Percentiles rank a stretch among this genome's conserved stretches.
Evolutionary conservation across 2,888 invertebrate genomes (phyloP).

Genomic region (Aspidiotus rigidus): DNA sequence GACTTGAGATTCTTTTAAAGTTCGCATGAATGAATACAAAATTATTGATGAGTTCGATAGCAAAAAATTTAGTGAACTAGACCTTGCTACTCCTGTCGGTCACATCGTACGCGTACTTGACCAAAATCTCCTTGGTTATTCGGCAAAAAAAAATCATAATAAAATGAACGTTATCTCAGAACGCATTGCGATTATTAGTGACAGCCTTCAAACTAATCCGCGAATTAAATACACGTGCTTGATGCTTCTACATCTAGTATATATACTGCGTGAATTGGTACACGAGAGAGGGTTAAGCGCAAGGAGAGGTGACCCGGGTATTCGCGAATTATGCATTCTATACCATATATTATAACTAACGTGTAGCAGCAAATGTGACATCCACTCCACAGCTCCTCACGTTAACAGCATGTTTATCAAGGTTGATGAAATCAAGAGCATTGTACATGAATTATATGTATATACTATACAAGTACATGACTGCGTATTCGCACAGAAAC

Average conservation of each 20-base stretch:
- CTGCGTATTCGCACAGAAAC: too few relatives aligned
- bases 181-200: slow-evolving; percentile 30
- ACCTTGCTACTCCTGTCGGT: slow-evolving; percentile 14
- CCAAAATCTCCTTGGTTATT: slow-evolving; percentile 25
- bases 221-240: slow-evolving; percentile 32
- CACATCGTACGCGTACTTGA: slow-evolving; percentile 16
- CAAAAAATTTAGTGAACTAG: background rate
- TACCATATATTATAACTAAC: background rate
- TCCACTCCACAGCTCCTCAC: slow-evolving; percentile 28
- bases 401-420: slow-evolving; percentile 28
- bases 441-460: too few relatives aligned
- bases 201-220: slow-evolving; percentile 32
- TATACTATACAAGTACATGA: too few relatives aligned
- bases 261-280: slow-evolving; percentile 29
- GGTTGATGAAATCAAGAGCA: slow-evolving; percentile 28
- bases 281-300: slow-evolving; percentile 13
- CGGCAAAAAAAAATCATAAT: background rate
- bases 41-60: too few relatives aligned
- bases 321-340: slow-evolving; percentile 33
- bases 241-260: slow-evolving; percentile 7
- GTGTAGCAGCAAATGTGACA: slow-evolving; percentile 26
- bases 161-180: slow-evolving; percentile 22
- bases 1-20: too few relatives aligned
- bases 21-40: too few relatives aligned
- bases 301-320: slow-evolving; percentile 17